Evolutionary conservation across 2,888 invertebrate genomes (phyloP), one percentile per base, ranked within the genome.

Genomic region (Nomada ruficornis): DNA sequence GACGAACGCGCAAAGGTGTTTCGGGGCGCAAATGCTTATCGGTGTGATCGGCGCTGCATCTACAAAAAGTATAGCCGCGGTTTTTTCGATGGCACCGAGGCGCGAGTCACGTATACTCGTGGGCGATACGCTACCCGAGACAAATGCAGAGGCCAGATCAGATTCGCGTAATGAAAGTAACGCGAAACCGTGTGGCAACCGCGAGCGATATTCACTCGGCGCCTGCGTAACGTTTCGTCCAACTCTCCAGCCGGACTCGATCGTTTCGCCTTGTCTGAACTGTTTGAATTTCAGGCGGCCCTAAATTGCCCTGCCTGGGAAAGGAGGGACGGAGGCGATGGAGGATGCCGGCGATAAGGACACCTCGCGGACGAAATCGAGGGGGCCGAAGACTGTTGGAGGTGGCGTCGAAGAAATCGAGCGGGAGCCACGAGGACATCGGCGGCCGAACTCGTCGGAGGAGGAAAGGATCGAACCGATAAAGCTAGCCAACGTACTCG

Each of bases 401-500:
- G 9, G 36, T 36, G 36, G 7, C 23, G 23, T 23, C 1, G 23
- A 23, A 23, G 91, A 90, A 70, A 89, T 91, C 50, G 89, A 90
- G 0, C 68, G 89, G 44, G 89, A 89, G 87, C 67, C 26, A 87
- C 82, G 36, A 82, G 83, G 57, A 90, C 86, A 62, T n/a, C 89
- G 0, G 80, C 86, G 29, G 52, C 73, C 52, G 73, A 77, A 13
- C 29, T 29, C 29, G 29, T 29, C 29, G 29, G 10, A 1, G 54
- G 86, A 85, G 23, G 87, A 81, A 54, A 85, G 84, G 68, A 88
- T 89, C 73, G 89, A 83, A 4, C 90, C 90, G 0, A 84, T 90
- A 11, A 90, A 80, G 44, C 54, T 90, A 2, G 86, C 84, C 18
- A 91, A 90, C 69, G 86, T 81, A 44, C 86, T 89, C 60, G 86